A percentile compares a stretch with the other conserved stretches of the same genome.
These are phyloP conservation scores for Piezodorus guildinii DNA, from an alignment of 1,140 invertebrate genomes.

Conservation along the genomic window DNA sequence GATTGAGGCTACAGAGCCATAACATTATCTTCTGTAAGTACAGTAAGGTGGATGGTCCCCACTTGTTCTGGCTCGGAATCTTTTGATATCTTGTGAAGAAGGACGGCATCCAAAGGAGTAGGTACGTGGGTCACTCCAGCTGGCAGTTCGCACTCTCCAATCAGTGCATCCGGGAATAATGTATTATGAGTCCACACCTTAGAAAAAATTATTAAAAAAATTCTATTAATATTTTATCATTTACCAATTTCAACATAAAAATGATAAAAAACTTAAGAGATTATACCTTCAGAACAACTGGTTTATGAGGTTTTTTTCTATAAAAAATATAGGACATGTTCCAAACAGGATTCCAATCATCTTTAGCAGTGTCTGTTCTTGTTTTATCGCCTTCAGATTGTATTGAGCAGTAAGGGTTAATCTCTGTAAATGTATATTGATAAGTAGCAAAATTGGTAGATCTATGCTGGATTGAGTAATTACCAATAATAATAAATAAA, in stretches of 20 bases:
- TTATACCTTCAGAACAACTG: slow-evolving; percentile 35
- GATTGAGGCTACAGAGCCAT: slow-evolving; percentile 22
- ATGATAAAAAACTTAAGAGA: too few relatives aligned
- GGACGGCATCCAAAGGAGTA: slow-evolving; percentile 22
- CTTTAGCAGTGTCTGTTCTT: slow-evolving; percentile 34
- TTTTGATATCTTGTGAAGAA: slow-evolving; percentile 17
- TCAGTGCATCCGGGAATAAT: slow-evolving; percentile 25
- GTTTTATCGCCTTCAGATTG: slow-evolving; percentile 42
- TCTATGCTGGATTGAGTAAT: too few relatives aligned
- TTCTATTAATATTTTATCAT: too few relatives aligned
- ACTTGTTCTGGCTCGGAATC: slow-evolving; percentile 2
- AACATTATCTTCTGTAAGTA: slow-evolving; percentile 29
- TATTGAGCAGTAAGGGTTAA: slow-evolving; percentile 44
- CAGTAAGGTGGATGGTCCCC: slow-evolving; percentile 25
- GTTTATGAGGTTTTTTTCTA: slow-evolving; percentile 35
- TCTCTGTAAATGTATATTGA: neutral
- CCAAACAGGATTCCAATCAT: slow-evolving; percentile 42
- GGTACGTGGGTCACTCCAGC: slow-evolving; percentile 27
- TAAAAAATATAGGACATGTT: slow-evolving; percentile 42
- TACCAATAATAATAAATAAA: too few relatives aligned
- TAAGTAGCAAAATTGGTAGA: too few relatives aligned
- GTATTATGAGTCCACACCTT: slow-evolving; percentile 28
- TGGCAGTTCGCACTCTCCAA: slow-evolving; percentile 29
- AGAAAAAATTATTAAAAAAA: too few relatives aligned
- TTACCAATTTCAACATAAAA: too few relatives aligned